phyloP scores from a whole-genome alignment of 2,113 vertebrate genomes.

The Jacana jacana region DNA sequence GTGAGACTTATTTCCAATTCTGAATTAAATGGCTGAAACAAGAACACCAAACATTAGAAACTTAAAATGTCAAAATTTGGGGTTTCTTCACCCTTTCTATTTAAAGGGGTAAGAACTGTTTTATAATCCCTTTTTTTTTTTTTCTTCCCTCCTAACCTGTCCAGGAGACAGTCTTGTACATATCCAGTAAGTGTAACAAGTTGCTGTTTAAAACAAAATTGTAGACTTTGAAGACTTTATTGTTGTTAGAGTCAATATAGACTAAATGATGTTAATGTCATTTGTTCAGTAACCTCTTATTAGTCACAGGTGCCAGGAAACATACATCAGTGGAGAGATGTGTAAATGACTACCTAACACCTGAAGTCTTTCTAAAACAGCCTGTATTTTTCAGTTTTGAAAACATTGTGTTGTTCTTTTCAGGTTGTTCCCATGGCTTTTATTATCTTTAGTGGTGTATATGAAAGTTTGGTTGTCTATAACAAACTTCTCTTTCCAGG shows the following conservation, averaged over 20 bases:
- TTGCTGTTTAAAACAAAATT: neutral
- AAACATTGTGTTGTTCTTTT: neutral
- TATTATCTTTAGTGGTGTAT: neutral
- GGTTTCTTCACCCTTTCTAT: neutral
- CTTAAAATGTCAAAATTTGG: neutral
- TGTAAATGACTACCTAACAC: neutral
- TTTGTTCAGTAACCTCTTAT: neutral
- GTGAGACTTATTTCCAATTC: neutral
- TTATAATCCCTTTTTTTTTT: neutral
- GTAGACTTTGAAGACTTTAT: neutral
- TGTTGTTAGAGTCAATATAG: neutral
- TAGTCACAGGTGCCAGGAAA: neutral
- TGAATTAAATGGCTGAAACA: neutral
- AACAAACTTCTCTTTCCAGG: constrained; percentile 67
- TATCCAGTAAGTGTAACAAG: neutral
- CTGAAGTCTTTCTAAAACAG: neutral
- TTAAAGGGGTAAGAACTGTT: neutral
- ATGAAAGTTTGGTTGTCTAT: neutral
- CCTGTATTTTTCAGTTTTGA: neutral
- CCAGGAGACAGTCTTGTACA: neutral
- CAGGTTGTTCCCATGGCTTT: neutral
- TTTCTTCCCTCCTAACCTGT: neutral
- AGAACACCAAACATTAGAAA: neutral
- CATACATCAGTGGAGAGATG: neutral
- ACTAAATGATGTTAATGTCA: neutral